These are phyloP conservation scores for Clarias fuscus DNA, from an alignment of 2,797 vertebrate genomes.

Conservation along the genomic window DNA sequence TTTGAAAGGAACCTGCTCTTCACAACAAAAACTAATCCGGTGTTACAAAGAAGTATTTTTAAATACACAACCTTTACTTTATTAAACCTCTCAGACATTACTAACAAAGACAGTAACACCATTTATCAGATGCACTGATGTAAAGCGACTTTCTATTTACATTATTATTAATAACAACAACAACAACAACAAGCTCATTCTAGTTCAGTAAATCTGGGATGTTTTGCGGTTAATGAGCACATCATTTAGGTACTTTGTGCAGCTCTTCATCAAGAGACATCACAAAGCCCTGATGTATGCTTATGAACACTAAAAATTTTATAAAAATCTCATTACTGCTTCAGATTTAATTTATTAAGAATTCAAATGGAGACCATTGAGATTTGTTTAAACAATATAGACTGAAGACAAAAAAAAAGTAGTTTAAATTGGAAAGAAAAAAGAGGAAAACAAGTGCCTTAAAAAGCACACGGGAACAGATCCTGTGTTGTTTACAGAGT, in stretches of 20 bases:
- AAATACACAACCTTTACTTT: neutral
- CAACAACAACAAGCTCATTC: neutral
- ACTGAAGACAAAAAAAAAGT: neutral
- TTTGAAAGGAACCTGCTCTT: neutral
- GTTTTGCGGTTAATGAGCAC: neutral
- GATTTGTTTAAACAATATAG: neutral
- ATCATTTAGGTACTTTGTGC: neutral
- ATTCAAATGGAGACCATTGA: neutral
- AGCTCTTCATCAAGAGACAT: neutral
- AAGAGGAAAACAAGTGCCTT: neutral
- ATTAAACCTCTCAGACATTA: neutral
- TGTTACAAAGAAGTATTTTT: neutral
- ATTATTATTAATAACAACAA: no score
- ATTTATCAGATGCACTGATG: neutral
- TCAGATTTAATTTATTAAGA: neutral
- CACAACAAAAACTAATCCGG: neutral
- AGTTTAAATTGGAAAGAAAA: neutral
- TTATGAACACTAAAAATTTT: neutral
- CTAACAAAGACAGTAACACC: neutral
- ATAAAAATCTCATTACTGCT: neutral
- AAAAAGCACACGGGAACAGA: neutral
- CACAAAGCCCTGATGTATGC: neutral
- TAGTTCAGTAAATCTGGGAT: neutral
- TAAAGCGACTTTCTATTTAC: neutral
- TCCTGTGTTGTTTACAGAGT: neutral